Evolutionary conservation across 2,888 invertebrate genomes (phyloP).

Genomic region (Sphaerophoria rueppellii): DNA sequence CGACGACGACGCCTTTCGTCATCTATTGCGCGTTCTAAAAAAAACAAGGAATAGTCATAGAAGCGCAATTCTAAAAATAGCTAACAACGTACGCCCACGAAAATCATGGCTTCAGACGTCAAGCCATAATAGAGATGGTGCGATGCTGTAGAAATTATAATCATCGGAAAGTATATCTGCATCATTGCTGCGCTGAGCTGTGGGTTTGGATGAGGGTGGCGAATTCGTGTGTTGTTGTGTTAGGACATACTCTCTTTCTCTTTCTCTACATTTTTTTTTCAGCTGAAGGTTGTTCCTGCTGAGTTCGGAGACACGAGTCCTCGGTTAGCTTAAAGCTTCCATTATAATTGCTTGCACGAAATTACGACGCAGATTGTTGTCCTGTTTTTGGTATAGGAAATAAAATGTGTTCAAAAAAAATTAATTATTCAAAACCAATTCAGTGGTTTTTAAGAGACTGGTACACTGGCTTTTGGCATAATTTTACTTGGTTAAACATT

Average conservation of each 20-base stretch:
- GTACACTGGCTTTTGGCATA: neutral
- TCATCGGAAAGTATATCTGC: constrained; percentile 30
- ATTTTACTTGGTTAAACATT: constrained; percentile 55
- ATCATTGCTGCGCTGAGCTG: neutral
- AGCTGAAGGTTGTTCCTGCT: constrained; percentile 22
- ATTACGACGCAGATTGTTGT: constrained; percentile 8
- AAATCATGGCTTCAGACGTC: constrained; percentile 70
- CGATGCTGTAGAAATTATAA: constrained; percentile 26
- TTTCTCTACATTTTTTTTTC: neutral
- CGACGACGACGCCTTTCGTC: constrained; percentile 41
- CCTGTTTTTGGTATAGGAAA: neutral
- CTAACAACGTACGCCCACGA: constrained; percentile 64
- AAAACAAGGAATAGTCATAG: constrained; percentile 61
- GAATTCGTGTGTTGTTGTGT: neutral
- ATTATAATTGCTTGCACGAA: neutral
- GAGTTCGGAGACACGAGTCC: constrained; percentile 9
- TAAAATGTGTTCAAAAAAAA: neutral
- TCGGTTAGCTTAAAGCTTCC: constrained; percentile 14
- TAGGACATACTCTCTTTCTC: constrained; percentile 7
- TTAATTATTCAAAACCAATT: neutral
- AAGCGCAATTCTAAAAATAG: constrained; percentile 68
- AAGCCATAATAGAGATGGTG: constrained; percentile 7
- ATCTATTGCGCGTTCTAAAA: constrained; percentile 55
- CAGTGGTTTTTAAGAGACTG: neutral
- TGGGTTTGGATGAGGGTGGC: neutral